Evolutionary conservation across 2,888 invertebrate genomes (phyloP).

Genomic region (Trichogramma evanescens): DNA sequence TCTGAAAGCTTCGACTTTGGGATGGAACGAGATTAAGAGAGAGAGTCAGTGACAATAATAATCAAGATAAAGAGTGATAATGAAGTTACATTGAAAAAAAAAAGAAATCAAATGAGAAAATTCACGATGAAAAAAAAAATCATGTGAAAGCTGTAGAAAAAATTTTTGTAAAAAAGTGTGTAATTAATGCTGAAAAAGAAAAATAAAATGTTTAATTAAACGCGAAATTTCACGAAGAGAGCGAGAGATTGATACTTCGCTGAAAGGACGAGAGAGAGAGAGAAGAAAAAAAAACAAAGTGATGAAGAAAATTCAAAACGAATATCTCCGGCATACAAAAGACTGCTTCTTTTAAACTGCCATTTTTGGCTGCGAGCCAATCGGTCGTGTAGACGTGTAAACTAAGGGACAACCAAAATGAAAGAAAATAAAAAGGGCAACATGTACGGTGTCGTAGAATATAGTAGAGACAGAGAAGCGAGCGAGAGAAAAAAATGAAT

Average conservation of each 20-base stretch:
- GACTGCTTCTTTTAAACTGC: conserved; percentile 1
- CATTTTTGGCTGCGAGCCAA: conserved; percentile 5
- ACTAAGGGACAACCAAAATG: conserved; percentile 24
- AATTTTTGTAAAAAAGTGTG: background rate
- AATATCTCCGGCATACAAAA: too few relatives aligned
- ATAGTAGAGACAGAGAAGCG: conserved; percentile 5
- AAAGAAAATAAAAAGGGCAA: conserved; percentile 12
- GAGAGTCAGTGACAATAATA: conserved; percentile 38
- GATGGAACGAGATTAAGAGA: background rate
- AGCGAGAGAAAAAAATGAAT: conserved; percentile 15
- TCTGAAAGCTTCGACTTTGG: conserved; percentile 2
- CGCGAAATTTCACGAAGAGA: conserved; percentile 14
- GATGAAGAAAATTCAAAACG: background rate
- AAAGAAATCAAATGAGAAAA: background rate
- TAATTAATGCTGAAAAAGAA: conserved; percentile 2
- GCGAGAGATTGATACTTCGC: conserved; percentile 7
- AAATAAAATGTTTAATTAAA: background rate
- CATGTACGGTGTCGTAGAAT: conserved; percentile 8
- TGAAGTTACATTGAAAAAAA: conserved; percentile 8
- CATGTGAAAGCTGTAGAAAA: background rate
- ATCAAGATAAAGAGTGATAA: conserved; percentile 18
- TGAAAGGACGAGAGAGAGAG: conserved; percentile 11
- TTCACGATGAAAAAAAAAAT: too few relatives aligned
- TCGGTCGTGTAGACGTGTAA: conserved; percentile 5
- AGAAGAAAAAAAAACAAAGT: conserved; percentile 4